Conservation (phyloP, 2,113 vertebrate genomes). For the Cyprinodon tularosa region DNA sequence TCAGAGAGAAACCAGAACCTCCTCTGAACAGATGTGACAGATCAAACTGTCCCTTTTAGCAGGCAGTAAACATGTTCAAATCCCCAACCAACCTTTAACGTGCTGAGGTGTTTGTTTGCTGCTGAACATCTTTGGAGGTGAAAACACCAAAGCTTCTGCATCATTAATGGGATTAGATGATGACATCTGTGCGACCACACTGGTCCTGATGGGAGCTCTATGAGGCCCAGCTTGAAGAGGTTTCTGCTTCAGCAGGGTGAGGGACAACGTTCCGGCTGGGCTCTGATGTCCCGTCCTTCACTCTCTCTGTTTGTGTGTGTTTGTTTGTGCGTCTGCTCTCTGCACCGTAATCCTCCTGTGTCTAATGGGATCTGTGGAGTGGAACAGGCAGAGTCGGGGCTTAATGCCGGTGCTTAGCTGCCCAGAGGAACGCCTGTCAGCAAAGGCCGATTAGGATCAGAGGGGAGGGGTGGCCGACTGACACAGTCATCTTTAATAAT, state of each 20-base stretch:
- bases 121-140: no score
- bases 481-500: constrained; percentile 82
- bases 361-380: constrained; percentile 82
- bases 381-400: constrained; percentile 78
- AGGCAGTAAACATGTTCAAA: no score
- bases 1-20: no score
- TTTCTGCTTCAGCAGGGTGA: constrained; percentile 38
- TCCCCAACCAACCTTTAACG: no score
- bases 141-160: no score
- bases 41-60: no score
- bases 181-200: no score
- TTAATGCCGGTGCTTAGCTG: constrained; percentile 79
- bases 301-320: constrained; percentile 34
- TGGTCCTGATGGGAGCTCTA: background rate
- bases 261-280: constrained; percentile 22
- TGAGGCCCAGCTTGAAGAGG: background rate
- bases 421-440: constrained; percentile 78
- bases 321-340: constrained; percentile 47
- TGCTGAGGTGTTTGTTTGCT: no score
- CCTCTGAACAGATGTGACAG: no score
- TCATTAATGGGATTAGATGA: no score
- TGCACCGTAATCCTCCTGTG: constrained; percentile 73
- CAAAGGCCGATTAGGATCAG: constrained; percentile 80
- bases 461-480: constrained; percentile 70
- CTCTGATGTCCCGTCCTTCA: constrained; percentile 62